Base-by-base conservation (phyloP, 2,888 invertebrate species). In the Blastobasis adustella region DNA sequence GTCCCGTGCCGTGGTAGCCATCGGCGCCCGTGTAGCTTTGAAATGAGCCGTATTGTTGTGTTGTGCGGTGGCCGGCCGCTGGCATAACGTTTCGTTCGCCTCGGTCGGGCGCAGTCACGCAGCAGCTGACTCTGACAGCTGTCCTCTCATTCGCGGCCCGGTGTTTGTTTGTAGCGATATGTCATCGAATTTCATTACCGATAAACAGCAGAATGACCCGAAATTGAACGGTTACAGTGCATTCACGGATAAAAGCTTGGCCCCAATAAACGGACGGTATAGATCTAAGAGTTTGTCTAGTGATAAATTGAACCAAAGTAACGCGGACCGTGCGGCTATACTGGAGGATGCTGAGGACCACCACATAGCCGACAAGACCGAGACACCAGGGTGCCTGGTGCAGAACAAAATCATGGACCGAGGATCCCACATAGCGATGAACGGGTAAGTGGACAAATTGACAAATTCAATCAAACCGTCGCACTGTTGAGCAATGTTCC, bases 271-370 rank as follows among this genome's bases (percentile, higher is more conserved):
- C 57, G 75, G 71, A 47, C 73, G 84, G 63, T 85, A 82, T 62
- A 74, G 84, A 53, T 85, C 87, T 42, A 87, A 82, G 58, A 88
- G 88, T 82, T 77, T 88, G 61, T 87, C 88, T 43, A 83, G 85
- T 82, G 88, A 88, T 78, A 88, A 88, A 71, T 81, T 88, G 65
- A 86, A 83, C 59, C 78, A 84, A 65, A 69, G 73, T 10, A 84
- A 85, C 59, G 82, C 79, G 49, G 88, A 88, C 63, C 76, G 86
- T 8, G 81, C 85, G 6, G 88, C 87, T 39, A 88, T 88, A 51
- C 63, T 88, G 63, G 82, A 85, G 58, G 86, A 88, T 76, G 76
- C 82, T 10, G 88, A 88, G 55, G 79, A 74, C 37, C 76, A 86
- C 49, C 77, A 86, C 65, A 63, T 86, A 51, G 69, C 86, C 42